phyloP scores from a whole-genome alignment of 2,113 vertebrate genomes.

The Pollimyrus isidori region DNA sequence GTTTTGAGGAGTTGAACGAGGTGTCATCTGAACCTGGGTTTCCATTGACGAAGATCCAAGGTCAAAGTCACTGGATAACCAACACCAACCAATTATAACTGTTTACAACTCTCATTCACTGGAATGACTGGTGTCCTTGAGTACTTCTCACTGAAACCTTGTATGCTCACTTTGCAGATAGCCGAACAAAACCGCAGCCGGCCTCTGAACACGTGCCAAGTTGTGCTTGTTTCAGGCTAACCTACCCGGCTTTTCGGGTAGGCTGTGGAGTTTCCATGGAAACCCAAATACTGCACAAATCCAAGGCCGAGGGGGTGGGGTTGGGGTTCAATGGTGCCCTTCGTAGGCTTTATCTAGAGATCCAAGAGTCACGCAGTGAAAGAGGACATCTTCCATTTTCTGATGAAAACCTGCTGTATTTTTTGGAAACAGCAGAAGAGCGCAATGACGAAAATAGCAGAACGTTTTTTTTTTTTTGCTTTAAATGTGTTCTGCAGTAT shows the following conservation, averaged over 20 bases:
- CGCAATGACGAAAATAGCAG: not conserved
- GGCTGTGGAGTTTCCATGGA: slow-evolving; percentile 6
- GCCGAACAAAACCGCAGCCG: not conserved
- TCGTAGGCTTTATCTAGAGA: not conserved
- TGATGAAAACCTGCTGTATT: not conserved
- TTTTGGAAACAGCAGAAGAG: not conserved
- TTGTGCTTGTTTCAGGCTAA: not conserved
- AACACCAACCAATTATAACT: not conserved
- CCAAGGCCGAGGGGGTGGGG: not conserved
- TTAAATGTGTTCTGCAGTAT: not conserved
- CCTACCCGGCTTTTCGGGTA: not conserved
- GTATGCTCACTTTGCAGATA: not conserved
- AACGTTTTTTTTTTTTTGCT: not conserved
- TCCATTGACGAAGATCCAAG: not conserved
- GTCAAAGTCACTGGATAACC: not conserved
- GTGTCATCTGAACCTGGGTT: not conserved
- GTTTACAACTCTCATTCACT: not conserved
- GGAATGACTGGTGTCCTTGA: not conserved
- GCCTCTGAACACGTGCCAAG: not conserved
- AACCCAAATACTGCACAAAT: slow-evolving; percentile 5
- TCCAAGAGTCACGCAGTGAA: not conserved
- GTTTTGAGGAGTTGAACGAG: not conserved
- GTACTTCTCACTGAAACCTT: not conserved
- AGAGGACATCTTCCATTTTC: not conserved
- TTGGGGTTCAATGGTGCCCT: not conserved